phyloP scores from a whole-genome alignment of 2,888 invertebrate species.

The Dastarcus helophoroides region DNA sequence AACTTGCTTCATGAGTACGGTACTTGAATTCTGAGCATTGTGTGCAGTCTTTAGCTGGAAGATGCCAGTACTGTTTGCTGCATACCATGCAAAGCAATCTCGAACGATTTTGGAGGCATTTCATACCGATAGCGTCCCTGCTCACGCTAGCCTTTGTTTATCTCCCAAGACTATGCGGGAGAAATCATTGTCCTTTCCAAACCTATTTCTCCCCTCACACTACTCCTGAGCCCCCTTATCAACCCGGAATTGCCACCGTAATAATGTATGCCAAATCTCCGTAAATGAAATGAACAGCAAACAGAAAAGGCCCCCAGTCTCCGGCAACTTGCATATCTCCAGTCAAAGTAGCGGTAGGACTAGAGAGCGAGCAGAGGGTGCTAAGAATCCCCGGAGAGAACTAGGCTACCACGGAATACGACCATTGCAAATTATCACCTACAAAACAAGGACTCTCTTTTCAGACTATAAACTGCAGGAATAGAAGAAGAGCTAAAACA shows the following conservation, averaged over 20 bases:
- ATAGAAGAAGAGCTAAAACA: slow-evolving; percentile 4
- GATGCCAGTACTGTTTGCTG: no score
- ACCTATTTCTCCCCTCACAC: no score
- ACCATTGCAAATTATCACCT: slow-evolving; percentile 4
- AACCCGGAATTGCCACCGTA: slow-evolving; percentile 8
- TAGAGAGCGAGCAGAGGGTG: slow-evolving; percentile 4
- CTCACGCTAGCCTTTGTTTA: no score
- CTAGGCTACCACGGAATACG: slow-evolving; percentile 4
- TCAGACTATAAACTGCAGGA: slow-evolving; percentile 3
- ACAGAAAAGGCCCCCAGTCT: slow-evolving; percentile 7
- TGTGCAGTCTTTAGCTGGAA: no score
- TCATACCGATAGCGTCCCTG: no score
- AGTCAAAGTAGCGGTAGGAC: slow-evolving; percentile 6
- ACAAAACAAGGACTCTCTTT: slow-evolving; percentile 4
- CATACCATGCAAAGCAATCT: no score
- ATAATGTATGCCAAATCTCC: slow-evolving; percentile 5
- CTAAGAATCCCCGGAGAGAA: no score
- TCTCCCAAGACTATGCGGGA: no score
- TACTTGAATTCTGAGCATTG: no score
- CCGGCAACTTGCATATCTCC: slow-evolving; percentile 6
- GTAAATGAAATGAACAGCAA: slow-evolving; percentile 1
- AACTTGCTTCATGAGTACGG: no score
- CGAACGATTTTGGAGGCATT: no score
- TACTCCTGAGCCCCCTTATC: slow-evolving; percentile 1
- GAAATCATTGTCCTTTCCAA: no score